Base-by-base conservation (phyloP, 2,113 vertebrate species). In the Brachyhypopomus gauderio region DNA sequence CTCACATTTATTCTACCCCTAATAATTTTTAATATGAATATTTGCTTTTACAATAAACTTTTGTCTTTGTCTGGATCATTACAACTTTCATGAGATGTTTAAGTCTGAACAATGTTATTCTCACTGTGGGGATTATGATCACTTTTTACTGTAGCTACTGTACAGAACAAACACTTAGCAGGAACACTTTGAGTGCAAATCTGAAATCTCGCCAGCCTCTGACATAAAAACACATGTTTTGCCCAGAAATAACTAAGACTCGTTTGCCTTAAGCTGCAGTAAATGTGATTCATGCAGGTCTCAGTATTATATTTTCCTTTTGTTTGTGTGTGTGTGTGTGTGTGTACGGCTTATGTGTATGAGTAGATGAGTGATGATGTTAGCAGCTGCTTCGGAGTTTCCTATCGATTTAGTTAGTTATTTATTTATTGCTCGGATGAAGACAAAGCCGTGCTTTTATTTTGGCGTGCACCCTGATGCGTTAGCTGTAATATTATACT, bases 401-500 rank as follows among this genome's bases (percentile, higher is more conserved):
- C 16, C 58, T 52, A 12, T 52, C 12, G 45, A 52, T 52, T 52
- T 12, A 14, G 45, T 14, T 52, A 14, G 8, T 52, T 52, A 52
- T 41, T 75, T n/a, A 52, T 52, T 23, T 27, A 25, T 77, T 34
- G 64, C 80, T 23, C 9, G 74, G 34, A 72, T 58, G 41, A 78
- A 74, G 62, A 80, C 85, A 81, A 84, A 84, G 83, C 62, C 30
- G 75, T 41, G 72, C 52, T 1, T 77, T 80, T 80, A 83, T 85
- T 86, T 84, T 67, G 63, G 71, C 59, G 34, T 27, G 25, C 41
- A 38, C 7, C 22, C 16, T 59, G 20, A 34, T 6, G 14, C 36
- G 22, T 20, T 16, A 5, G 27, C 20, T 74, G 69, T 75, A 83
- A 87, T 70, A 34, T 36, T 71, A 82, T 79, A 69, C 62, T 60